A percentile compares a stretch with the other conserved stretches of the same genome.
Evolutionary conservation across 2,797 vertebrate species (phyloP).

Genomic region (Naso thynnoides): DNA sequence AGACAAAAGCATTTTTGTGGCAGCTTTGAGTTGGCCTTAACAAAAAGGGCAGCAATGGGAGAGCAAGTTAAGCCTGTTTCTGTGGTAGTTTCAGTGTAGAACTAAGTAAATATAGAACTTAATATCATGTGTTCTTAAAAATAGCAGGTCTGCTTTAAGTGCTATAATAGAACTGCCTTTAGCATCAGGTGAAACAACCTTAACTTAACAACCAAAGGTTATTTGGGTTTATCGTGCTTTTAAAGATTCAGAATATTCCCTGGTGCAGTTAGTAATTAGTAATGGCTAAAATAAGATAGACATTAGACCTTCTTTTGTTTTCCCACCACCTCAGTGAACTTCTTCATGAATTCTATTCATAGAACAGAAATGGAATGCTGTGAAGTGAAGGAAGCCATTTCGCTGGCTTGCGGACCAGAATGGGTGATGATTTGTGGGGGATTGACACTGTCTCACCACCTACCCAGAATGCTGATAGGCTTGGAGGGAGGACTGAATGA

Average conservation of each 20-base stretch:
- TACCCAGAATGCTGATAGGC: slow-evolving; percentile 69
- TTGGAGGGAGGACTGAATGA: slow-evolving; percentile 74
- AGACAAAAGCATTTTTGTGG: slow-evolving; percentile 21
- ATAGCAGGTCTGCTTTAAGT: neutral
- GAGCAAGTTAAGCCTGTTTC: slow-evolving; percentile 5
- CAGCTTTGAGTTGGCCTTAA: slow-evolving; percentile 16
- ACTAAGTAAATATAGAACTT: neutral
- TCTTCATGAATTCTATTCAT: slow-evolving; percentile 23
- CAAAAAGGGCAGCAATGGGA: too few species aligned
- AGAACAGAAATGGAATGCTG: neutral
- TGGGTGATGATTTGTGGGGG: slow-evolving; percentile 52
- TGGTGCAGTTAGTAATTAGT: slow-evolving; percentile 2
- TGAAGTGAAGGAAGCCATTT: slow-evolving; percentile 29
- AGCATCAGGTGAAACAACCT: neutral
- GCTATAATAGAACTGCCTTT: neutral
- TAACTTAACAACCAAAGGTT: neutral
- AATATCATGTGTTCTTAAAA: neutral
- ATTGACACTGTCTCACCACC: slow-evolving; percentile 53
- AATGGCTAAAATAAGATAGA: neutral
- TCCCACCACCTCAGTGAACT: slow-evolving; percentile 3
- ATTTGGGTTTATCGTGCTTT: slow-evolving; percentile 1
- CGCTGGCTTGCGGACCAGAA: slow-evolving; percentile 29
- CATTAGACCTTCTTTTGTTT: neutral
- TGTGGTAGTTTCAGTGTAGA: neutral
- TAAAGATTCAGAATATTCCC: slow-evolving; percentile 1